Conservation (phyloP, 2,113 vertebrate genomes). For the Lucifuga dentata region DNA sequence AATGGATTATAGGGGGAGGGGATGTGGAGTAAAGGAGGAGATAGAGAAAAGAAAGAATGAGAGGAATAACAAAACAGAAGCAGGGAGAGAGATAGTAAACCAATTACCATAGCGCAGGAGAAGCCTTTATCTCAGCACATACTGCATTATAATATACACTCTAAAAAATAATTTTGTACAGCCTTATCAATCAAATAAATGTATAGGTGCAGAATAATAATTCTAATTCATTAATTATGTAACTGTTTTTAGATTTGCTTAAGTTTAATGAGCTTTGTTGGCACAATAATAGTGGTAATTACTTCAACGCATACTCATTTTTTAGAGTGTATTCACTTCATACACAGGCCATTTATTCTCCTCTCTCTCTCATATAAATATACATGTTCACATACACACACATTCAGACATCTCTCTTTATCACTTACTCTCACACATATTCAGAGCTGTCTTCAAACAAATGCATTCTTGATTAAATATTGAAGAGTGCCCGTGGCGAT, state of each 20-base stretch:
- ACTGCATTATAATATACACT: slow-evolving; percentile 24
- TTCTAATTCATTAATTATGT: too few species aligned
- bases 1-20: slow-evolving; percentile 57
- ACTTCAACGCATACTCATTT: too few species aligned
- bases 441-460: slow-evolving; percentile 78
- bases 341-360: slow-evolving; percentile 22
- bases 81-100: slow-evolving; percentile 50
- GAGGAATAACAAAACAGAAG: slow-evolving; percentile 11
- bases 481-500: slow-evolving; percentile 73
- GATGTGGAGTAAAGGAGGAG: slow-evolving; percentile 17
- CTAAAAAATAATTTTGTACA: too few species aligned
- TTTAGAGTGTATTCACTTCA: too few species aligned
- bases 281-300: too few species aligned
- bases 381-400: slow-evolving; percentile 30
- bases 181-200: too few species aligned
- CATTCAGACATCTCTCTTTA: slow-evolving; percentile 56
- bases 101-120: slow-evolving; percentile 58
- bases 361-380: slow-evolving; percentile 56
- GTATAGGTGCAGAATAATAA: too few species aligned
- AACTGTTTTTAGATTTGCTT: too few species aligned
- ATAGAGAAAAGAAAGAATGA: slow-evolving; percentile 18
- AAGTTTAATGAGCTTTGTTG: too few species aligned
- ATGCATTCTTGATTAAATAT: slow-evolving; percentile 82
- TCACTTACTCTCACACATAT: slow-evolving; percentile 64
- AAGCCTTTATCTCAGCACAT: slow-evolving; percentile 73